These are phyloP conservation scores for Panagrolaimus sp. DNA, from an alignment of 1,140 invertebrate genomes.

Conservation along the genomic window DNA sequence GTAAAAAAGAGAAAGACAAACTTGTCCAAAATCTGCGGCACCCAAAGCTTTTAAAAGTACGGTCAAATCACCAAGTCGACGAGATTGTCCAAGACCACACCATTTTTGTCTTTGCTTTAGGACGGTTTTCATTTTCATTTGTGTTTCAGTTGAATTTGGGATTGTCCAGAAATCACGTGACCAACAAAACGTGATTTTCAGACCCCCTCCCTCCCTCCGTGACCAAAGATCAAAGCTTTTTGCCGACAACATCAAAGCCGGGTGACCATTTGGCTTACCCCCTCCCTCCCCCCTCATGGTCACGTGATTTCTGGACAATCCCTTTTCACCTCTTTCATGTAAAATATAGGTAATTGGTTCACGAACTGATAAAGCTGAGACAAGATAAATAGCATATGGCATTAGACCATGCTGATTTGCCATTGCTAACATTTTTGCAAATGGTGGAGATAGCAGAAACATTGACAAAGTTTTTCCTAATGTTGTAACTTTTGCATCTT, in stretches of 20 bases:
- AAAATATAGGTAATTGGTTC: conserved; percentile 62
- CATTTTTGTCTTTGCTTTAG: conserved; percentile 66
- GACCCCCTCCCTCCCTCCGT: too few species aligned
- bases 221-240: too few species aligned
- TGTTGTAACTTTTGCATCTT: conserved; percentile 68
- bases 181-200: too few species aligned
- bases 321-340: conserved; percentile 28
- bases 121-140: conserved; percentile 54
- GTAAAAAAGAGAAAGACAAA: too few species aligned
- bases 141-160: conserved; percentile 38
- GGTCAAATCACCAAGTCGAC: conserved; percentile 77
- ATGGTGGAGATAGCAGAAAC: conserved; percentile 85
- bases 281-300: too few species aligned
- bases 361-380: conserved; percentile 80
- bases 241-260: too few species aligned
- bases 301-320: too few species aligned
- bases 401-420: conserved; percentile 79
- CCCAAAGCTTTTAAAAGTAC: conserved; percentile 79
- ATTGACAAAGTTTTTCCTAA: conserved; percentile 78
- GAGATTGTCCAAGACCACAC: conserved; percentile 71
- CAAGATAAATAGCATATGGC: conserved; percentile 78
- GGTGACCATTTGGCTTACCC: too few species aligned
- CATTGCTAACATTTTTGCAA: conserved; percentile 86
- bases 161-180: too few species aligned
- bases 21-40: conserved; percentile 69